These are phyloP conservation scores for Sebastes itinus DNA, from an alignment of 2,797 vertebrate genomes.

Conservation along the genomic window DNA sequence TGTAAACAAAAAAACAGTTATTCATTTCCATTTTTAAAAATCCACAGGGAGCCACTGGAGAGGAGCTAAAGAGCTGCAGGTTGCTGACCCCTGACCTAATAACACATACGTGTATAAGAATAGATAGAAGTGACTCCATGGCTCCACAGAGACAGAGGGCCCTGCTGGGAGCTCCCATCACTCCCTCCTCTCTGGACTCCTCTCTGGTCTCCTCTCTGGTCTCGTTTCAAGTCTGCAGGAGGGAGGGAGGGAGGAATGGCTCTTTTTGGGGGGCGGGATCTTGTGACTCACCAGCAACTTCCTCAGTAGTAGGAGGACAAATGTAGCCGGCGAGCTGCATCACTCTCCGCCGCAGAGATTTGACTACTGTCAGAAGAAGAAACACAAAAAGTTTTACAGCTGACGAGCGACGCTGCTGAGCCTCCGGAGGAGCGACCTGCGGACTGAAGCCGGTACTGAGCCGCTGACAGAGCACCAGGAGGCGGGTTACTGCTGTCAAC, in stretches of 20 bases:
- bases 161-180: constrained; percentile 22
- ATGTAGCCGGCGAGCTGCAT: constrained; percentile 78
- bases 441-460: constrained; percentile 39
- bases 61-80: too few species aligned
- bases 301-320: constrained; percentile 81
- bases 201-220: constrained; percentile 20
- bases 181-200: constrained; percentile 7
- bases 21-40: too few species aligned
- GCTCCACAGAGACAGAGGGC: not conserved
- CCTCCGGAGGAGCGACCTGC: constrained; percentile 44
- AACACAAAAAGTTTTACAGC: constrained; percentile 44
- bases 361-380: constrained; percentile 58
- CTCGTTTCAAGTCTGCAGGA: constrained; percentile 58
- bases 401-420: constrained; percentile 42
- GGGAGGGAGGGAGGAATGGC: constrained; percentile 45
- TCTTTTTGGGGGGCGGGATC: constrained; percentile 77
- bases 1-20: too few species aligned
- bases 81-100: not conserved
- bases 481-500: constrained; percentile 40
- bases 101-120: not conserved
- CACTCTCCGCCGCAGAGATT: constrained; percentile 58
- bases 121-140: not conserved
- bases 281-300: constrained; percentile 84
- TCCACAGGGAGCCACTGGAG: too few species aligned
- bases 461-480: constrained; percentile 26